Conservation (phyloP, 2,113 vertebrate genomes). For the Tyrannus savana region DNA sequence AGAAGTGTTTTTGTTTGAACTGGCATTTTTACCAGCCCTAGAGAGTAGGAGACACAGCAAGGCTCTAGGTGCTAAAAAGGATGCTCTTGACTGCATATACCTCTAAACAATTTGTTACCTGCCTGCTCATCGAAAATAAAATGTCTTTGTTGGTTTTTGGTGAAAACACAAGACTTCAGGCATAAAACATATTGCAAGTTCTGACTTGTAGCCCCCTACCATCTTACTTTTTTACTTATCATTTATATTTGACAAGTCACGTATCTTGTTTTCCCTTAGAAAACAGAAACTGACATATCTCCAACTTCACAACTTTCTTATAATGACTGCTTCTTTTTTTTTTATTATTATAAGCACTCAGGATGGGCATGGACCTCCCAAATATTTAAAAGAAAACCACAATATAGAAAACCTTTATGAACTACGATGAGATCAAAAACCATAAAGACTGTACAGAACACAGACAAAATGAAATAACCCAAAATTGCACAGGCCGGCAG, state of each 20-base stretch:
- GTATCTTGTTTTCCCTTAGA: not conserved
- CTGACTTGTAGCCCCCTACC: not conserved
- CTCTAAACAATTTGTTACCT: not conserved
- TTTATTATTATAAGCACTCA: not conserved
- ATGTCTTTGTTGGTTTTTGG: not conserved
- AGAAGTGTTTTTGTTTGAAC: not conserved
- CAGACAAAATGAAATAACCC: not conserved
- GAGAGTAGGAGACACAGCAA: not conserved
- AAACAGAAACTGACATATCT: not conserved
- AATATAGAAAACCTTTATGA: not conserved
- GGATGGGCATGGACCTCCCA: not conserved
- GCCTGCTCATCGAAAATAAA: not conserved
- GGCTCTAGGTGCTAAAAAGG: not conserved
- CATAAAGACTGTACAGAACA: not conserved
- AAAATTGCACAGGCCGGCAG: not conserved
- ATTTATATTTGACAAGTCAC: not conserved
- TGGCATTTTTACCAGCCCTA: not conserved
- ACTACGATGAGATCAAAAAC: not conserved
- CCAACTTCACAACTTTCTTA: not conserved
- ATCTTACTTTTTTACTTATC: not conserved
- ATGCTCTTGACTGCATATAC: not conserved
- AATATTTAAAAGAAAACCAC: conserved; percentile 29
- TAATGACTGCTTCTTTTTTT: not conserved
- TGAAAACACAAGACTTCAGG: not conserved
- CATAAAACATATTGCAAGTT: not conserved